A percentile compares a stretch with the other conserved stretches of the same genome.
These are phyloP conservation scores for Edolisoma coerulescens DNA, from an alignment of 2,113 vertebrate species.

Conservation along the genomic window DNA sequence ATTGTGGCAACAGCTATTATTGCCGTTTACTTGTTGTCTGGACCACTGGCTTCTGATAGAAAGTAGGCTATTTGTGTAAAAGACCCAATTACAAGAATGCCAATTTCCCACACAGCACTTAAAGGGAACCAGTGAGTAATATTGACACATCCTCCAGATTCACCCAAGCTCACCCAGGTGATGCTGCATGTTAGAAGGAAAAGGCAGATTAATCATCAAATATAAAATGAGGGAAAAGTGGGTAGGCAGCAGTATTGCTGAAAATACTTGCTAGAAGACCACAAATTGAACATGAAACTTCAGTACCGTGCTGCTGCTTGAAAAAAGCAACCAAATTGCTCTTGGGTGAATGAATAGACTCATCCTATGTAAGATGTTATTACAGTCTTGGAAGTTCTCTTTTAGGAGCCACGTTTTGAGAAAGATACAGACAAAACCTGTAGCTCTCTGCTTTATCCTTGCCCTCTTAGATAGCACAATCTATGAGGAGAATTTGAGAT, in stretches of 20 bases:
- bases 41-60: slow-evolving; percentile 44
- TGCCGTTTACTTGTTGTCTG: slow-evolving; percentile 34
- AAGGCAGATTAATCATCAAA: neutral
- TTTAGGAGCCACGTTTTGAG: neutral
- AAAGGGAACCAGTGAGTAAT: neutral
- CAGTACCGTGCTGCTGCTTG: neutral
- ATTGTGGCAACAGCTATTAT: slow-evolving; percentile 47
- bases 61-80: slow-evolving; percentile 42
- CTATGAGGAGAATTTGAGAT: neutral
- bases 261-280: neutral
- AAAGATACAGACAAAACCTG: neutral
- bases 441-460: neutral
- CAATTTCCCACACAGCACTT: neutral
- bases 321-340: neutral
- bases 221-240: neutral
- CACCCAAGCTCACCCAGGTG: neutral
- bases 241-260: neutral
- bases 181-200: neutral
- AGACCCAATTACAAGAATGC: slow-evolving; percentile 15
- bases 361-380: neutral
- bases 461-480: neutral
- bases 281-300: neutral
- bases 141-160: neutral
- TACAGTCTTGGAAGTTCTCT: neutral
- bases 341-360: neutral